Evolutionary conservation across 2,113 vertebrate species (phyloP), one percentile per base, ranked within the genome.

Genomic region (Oreochromis spilurus): DNA sequence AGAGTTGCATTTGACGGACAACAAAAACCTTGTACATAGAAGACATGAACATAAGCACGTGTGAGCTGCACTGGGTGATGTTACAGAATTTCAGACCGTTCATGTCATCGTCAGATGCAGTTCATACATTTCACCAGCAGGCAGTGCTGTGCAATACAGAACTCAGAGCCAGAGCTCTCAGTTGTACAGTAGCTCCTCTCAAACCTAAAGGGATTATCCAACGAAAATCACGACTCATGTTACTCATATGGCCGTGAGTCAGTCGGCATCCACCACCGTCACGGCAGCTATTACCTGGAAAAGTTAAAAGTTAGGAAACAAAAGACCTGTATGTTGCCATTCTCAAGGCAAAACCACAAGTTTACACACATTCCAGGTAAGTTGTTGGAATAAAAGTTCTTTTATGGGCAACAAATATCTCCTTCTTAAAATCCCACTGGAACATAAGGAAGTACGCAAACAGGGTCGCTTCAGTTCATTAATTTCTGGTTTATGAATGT

Each of bases 111-210:
- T 5, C 1, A 9, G 7, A 17, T 77, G 89, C 88, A 93, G 88
- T 93, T 89, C 67, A 13, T 7, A 4, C 2, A 17, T 87, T 60
- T 83, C 48, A 65, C 95, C 96, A 96, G 95, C 93, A 97, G 96
- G 94, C 34, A 75, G 94, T 92, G 95, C 95, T 95, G 90, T 91
- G 92, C 79, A 87, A 90, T 93, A 21, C 91, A 84, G 87, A 95
- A 95, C 88, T 62, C 40, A 54, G 24, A 83, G 31, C 3, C 31
- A 13, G 52, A 36, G 36, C 1, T 24, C 29, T 77, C 21, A 5
- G 1, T 10, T 17, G 81, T 29, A 77, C 82, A 91, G 91, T 65
- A 87, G 83, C 83, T 24, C 31, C 52, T 31, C 50, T 79, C 84
- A 13, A 48, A 60, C 48, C 70, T 67, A 21, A 67, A 65, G 79